Base-by-base conservation (phyloP, 37 sponge, comb jelly and placozoan species). In the Hexactinellida sp. region DNA sequence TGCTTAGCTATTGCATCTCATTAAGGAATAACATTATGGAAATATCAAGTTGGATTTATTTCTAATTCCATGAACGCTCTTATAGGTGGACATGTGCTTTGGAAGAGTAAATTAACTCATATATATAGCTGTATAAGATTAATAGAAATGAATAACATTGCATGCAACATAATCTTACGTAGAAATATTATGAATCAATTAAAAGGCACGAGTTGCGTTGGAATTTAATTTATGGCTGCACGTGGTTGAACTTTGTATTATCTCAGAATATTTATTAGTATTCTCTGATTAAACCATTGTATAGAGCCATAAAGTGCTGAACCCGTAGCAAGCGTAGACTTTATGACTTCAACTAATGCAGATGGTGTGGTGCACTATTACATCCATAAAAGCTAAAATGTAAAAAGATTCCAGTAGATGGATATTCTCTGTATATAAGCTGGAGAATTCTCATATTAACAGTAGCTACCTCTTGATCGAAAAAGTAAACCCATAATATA, bases 381-480 rank as follows among this genome's bases (percentile, higher is more conserved):
- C 25, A 25, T 63, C 76, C 76, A 63, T 63, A 63, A 21, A 63
- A 63, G 76, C 76, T 25, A 63, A 63, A 25, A 63, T 25, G 30
- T 63, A 10, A 63, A 63, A 63, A 63, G 76, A 63, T 63, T 63
- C 76, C 30, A 63, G 30, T 63, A 63, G 76, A 63, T 63, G 30
- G 76, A 63, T 47, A 63, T 63, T 25, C 21, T n/a, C 28, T 63
- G 76, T 63, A 63, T 63, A 63, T 25, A 63, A 63, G 76, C 1
- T 25, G 34, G 76, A 63, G 76, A 63, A 63, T 63, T 63, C 76
- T 63, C 21, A n/a, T 63, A 25, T 63, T 63, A 63, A 63, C 76
- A 63, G 76, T 63, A 63, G 76, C 76, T 63, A 10, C 76, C 76
- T 63, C 76, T 63, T 63, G 76, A 63, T 63, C 76, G 76, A 63